A percentile compares a stretch with the other conserved stretches of the same genome.
phyloP scores from a whole-genome alignment of 2,888 invertebrate genomes.

The Empis livida region DNA sequence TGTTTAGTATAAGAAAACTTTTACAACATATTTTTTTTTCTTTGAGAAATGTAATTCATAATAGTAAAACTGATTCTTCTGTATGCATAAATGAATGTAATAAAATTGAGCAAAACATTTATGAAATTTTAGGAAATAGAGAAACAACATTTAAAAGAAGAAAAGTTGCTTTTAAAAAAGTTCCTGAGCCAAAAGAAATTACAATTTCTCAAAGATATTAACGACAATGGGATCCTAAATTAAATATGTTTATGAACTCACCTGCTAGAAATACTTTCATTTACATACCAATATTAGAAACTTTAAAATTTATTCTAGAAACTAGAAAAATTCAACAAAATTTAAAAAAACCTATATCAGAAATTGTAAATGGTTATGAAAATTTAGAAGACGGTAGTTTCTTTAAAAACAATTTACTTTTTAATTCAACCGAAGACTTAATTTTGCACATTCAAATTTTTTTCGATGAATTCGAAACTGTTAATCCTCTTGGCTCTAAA shows the following conservation, averaged over 20 bases:
- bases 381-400: background rate
- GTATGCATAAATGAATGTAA: no score
- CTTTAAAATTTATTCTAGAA: no score
- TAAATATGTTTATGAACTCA: background rate
- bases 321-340: no score
- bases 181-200: background rate
- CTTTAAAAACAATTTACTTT: background rate
- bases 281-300: no score
- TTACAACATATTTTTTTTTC: no score
- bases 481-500: slow-evolving; percentile 14
- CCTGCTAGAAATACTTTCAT: no score
- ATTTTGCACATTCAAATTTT: slow-evolving; percentile 10
- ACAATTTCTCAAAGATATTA: background rate
- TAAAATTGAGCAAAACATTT: background rate
- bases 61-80: no score
- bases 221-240: background rate
- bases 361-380: no score
- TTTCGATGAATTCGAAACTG: slow-evolving; percentile 14
- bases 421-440: background rate
- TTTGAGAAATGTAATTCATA: no score
- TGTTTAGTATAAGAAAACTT: no score
- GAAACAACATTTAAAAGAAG: background rate
- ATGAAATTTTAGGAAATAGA: background rate
- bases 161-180: background rate
- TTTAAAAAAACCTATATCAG: no score